Conservation (phyloP, 2,113 vertebrate genomes). For the Catharus bicknelli region DNA sequence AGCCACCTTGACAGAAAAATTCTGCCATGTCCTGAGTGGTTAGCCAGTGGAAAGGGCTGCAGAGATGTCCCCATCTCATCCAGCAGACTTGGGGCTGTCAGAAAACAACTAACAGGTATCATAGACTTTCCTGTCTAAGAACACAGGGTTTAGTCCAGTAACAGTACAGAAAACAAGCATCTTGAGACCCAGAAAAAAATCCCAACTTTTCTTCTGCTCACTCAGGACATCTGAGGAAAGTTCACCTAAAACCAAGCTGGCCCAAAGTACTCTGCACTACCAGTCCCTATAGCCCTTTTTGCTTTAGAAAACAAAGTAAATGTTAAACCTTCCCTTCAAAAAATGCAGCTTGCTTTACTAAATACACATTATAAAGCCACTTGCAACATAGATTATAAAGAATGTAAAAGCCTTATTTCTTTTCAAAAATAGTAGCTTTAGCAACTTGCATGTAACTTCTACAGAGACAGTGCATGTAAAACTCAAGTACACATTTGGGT, state of each 20-base stretch:
- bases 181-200: background rate
- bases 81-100: background rate
- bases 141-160: background rate
- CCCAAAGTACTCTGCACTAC: background rate
- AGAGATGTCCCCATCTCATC: background rate
- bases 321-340: background rate
- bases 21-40: too few species aligned
- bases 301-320: background rate
- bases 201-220: background rate
- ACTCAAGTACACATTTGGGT: background rate
- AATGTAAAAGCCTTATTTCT: background rate
- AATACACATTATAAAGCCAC: background rate
- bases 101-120: background rate
- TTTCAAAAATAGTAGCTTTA: background rate
- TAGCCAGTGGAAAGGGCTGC: background rate
- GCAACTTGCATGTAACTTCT: background rate
- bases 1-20: background rate
- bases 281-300: background rate
- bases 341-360: background rate
- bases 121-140: background rate
- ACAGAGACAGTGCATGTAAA: background rate
- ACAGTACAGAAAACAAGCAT: background rate
- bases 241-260: background rate
- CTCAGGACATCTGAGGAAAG: background rate
- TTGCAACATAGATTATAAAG: background rate